Evolutionary conservation across 2,888 invertebrate genomes (phyloP).

Genomic region (Heterodera filipjevi): DNA sequence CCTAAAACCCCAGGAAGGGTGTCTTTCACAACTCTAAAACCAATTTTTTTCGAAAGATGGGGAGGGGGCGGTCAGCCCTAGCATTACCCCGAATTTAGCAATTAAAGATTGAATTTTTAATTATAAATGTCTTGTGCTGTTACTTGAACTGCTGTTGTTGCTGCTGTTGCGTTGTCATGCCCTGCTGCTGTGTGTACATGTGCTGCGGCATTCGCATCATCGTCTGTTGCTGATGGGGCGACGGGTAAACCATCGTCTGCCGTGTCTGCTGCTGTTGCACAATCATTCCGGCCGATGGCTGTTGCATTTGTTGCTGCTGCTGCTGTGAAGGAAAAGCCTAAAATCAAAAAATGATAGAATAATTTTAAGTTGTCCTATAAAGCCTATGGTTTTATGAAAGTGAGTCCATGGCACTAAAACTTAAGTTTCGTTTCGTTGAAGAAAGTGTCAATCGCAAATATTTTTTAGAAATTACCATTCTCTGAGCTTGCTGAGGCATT

Average conservation of each 20-base stretch:
- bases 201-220: constrained; percentile 30
- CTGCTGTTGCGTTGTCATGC: constrained; percentile 7
- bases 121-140: background rate
- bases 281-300: background rate
- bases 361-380: too few species aligned
- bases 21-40: too few species aligned
- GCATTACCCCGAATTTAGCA: background rate
- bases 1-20: too few species aligned
- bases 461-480: constrained; percentile 29
- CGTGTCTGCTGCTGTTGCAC: constrained; percentile 16
- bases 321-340: constrained; percentile 17
- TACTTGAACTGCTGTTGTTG: constrained; percentile 21
- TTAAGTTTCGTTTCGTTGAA: too few species aligned
- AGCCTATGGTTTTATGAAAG: too few species aligned
- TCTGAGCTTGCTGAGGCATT: constrained; percentile 24
- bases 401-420: too few species aligned
- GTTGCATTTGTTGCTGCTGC: constrained; percentile 21
- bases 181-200: constrained; percentile 13
- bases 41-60: too few species aligned
- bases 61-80: too few species aligned
- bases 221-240: background rate
- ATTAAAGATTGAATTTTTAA: too few species aligned
- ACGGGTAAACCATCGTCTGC: constrained; percentile 6
- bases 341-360: too few species aligned
- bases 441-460: too few species aligned